Conservation (phyloP, 2,888 invertebrate genomes). For the Arenicola marina region DNA sequence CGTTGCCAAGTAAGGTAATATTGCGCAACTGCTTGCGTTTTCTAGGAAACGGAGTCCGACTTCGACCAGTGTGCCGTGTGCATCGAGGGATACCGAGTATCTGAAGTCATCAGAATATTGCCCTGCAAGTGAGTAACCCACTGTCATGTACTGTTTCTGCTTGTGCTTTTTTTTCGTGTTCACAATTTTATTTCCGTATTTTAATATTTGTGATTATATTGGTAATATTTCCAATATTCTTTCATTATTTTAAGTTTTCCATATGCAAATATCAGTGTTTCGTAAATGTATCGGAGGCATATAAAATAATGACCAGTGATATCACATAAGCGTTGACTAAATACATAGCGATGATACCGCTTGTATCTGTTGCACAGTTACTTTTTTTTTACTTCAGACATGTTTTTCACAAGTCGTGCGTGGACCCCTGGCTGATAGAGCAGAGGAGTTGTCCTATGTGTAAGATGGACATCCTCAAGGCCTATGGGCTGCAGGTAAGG, state of each 20-base stretch:
- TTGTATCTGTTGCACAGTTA: too few species aligned
- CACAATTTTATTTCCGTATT: not conserved
- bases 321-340: too few species aligned
- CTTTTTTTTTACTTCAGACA: conserved; percentile 70
- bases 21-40: too few species aligned
- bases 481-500: conserved; percentile 62
- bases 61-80: conserved; percentile 89
- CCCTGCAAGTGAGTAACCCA: conserved; percentile 80
- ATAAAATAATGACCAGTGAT: too few species aligned
- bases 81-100: conserved; percentile 87
- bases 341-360: too few species aligned
- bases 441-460: conserved; percentile 97
- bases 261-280: too few species aligned
- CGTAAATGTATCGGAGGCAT: too few species aligned
- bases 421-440: conserved; percentile 94
- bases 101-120: conserved; percentile 83
- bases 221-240: too few species aligned
- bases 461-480: conserved; percentile 90
- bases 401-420: conserved; percentile 93
- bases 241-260: too few species aligned
- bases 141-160: not conserved
- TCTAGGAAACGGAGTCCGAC: conserved; percentile 77
- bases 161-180: not conserved
- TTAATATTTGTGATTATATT: not conserved
- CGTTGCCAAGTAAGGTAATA: too few species aligned